Evolutionary conservation across 1,140 invertebrate genomes (phyloP), one percentile per base, ranked within the genome.

Genomic region (Caerostris extrusa): DNA sequence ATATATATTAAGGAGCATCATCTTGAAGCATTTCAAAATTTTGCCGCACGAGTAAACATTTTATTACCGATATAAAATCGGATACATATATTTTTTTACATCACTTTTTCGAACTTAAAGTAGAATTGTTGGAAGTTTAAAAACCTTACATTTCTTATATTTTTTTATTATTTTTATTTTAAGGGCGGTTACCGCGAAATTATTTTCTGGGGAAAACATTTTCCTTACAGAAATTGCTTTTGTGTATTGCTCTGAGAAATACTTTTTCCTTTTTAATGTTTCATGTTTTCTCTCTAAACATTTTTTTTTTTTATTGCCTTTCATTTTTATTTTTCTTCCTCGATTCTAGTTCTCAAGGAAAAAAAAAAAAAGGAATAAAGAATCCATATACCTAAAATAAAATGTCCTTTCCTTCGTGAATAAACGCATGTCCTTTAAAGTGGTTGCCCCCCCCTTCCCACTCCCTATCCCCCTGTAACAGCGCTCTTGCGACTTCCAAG

Each of bases 311-410:
- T 77, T 77, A 77, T 77, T 77, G 34, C 71, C 71, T 12, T 64
- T 12, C 71, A 53, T 50, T 10, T 77, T 77, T 53, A 64, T 7
- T 64, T 64, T 7, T 7, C 61, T 64, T 64, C 17, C 17, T 55
- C 5, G 71, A 77, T 19, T 77, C 50, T 14, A 34, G 71, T 19
- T 56, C 5, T 83, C 6, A 7, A 7, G 60, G 34, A 89, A 60
- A 58, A 17, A 34, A 34, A 34, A 7, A 7, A 53, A 34, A 1
- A 34, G 2, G 10, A 89, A 60, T 19, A 17, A 64, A 34, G 85
- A 87, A 87, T 61, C 85, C 60, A 34, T 69, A 56, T 53, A 89
- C 61, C 87, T 89, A 89, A 89, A 89, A 89, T 89, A 89, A 89
- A 89, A 89, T 69, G 64, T 61, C 61, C 53, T 89, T 10, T 17